phyloP scores from a whole-genome alignment of 2,797 vertebrate genomes.

The Dendrocincla fuliginosa region DNA sequence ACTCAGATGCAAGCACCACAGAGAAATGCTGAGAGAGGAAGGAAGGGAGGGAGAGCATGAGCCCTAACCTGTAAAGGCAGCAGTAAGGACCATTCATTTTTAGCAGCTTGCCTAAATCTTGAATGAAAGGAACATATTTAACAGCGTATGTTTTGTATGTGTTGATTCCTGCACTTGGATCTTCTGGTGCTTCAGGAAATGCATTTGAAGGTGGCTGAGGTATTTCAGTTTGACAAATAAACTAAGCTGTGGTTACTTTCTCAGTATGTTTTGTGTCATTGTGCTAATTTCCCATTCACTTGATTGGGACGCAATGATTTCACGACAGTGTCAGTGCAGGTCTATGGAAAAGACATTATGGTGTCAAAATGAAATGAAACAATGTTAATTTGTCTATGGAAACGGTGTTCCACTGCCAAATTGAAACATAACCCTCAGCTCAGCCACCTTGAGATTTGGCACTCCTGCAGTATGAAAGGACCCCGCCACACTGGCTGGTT shows the following conservation, averaged over 20 bases:
- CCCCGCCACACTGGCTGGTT: neutral
- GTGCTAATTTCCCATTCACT: constrained; percentile 51
- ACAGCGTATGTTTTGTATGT: neutral
- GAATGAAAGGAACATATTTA: neutral
- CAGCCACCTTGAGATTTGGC: constrained; percentile 63
- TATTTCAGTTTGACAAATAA: constrained; percentile 51
- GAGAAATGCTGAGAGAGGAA: neutral
- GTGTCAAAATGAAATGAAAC: constrained; percentile 69
- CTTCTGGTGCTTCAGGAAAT: constrained; percentile 21
- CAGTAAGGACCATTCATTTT: neutral
- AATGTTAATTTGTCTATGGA: constrained; percentile 72
- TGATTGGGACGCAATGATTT: constrained; percentile 66
- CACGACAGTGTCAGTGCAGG: constrained; percentile 62
- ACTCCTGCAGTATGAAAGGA: neutral
- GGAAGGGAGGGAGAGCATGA: neutral
- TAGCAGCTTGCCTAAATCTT: neutral
- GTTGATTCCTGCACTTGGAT: neutral
- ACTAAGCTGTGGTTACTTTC: constrained; percentile 43
- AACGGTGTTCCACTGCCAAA: constrained; percentile 59
- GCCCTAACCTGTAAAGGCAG: neutral
- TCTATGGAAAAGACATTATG: constrained; percentile 72
- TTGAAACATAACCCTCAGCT: constrained; percentile 54
- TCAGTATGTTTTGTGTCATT: constrained; percentile 45
- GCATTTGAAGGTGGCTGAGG: neutral
- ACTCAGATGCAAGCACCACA: neutral